phyloP scores from a whole-genome alignment of 2,797 vertebrate species.

The Lophotriccus pileatus region DNA sequence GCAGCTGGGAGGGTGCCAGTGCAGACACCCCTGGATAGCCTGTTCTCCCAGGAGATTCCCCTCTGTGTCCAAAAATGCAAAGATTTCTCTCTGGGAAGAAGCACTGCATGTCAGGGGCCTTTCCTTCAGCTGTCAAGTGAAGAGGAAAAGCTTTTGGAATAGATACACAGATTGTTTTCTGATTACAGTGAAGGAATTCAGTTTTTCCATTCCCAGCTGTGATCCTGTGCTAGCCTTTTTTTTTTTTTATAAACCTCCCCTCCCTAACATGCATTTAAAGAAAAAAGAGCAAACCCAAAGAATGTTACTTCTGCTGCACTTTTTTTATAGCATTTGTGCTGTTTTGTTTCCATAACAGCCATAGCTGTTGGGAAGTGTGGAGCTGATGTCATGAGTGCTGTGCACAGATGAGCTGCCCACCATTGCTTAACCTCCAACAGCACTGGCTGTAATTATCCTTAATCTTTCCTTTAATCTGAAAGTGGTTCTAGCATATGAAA shows the following conservation, averaged over 20 bases:
- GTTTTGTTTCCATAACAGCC: not conserved
- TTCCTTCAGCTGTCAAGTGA: not conserved
- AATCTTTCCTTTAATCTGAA: not conserved
- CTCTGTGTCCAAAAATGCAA: not conserved
- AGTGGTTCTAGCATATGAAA: not conserved
- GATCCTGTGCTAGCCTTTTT: not conserved
- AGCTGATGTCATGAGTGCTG: not conserved
- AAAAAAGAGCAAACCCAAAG: not conserved
- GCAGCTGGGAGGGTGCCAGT: not conserved
- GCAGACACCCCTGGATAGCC: not conserved
- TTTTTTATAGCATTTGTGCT: not conserved
- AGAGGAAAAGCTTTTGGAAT: not conserved
- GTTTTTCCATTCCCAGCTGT: not conserved
- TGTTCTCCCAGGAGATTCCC: not conserved
- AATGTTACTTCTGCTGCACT: not conserved
- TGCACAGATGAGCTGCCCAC: not conserved
- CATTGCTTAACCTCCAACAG: not conserved
- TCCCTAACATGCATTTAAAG: not conserved
- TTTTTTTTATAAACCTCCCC: not conserved
- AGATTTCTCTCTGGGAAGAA: not conserved
- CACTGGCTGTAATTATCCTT: not conserved
- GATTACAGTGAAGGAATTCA: not conserved
- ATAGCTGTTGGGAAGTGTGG: not conserved
- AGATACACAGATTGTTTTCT: not conserved
- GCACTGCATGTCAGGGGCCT: rapidly evolving